Evolutionary conservation across 2,797 vertebrate genomes (phyloP).

Genomic region (Notolabrus celidotus): DNA sequence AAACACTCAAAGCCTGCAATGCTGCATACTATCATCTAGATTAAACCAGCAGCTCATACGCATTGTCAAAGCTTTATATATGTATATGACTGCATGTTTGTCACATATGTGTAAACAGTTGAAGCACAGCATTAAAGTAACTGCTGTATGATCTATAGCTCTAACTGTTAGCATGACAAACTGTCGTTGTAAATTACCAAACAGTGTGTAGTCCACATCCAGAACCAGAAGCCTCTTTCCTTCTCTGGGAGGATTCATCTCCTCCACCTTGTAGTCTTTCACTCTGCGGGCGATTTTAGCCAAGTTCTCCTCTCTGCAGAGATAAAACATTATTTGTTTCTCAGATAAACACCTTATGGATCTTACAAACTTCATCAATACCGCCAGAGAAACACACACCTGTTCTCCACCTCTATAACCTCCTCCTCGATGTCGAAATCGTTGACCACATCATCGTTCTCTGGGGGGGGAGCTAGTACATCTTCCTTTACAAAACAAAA

Average conservation of each 20-base stretch:
- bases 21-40: neutral
- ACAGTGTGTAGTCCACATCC: constrained; percentile 98
- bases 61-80: neutral
- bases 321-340: constrained; percentile 45
- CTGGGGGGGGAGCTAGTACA: constrained; percentile 95
- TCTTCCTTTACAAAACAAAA: constrained; percentile 90
- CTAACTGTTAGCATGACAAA: neutral
- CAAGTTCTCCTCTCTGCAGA: constrained; percentile 95
- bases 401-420: constrained; percentile 98
- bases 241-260: constrained; percentile 94
- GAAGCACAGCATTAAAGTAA: neutral
- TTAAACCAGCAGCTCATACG: neutral
- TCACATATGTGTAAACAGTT: neutral
- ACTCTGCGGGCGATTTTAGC: constrained; percentile 97
- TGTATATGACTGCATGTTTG: too few species aligned
- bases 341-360: neutral
- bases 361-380: neutral
- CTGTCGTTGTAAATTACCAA: constrained; percentile 86
- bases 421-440: constrained; percentile 99
- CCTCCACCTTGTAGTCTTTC: constrained; percentile 98
- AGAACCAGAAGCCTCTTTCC: constrained; percentile 96
- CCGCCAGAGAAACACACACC: constrained; percentile 82
- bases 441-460: constrained; percentile 98
- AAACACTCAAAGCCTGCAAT: constrained; percentile 1
- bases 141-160: neutral